These are phyloP conservation scores for Macaca mulatta DNA, from an alignment of 2,113 vertebrate genomes.

Conservation along the genomic window DNA sequence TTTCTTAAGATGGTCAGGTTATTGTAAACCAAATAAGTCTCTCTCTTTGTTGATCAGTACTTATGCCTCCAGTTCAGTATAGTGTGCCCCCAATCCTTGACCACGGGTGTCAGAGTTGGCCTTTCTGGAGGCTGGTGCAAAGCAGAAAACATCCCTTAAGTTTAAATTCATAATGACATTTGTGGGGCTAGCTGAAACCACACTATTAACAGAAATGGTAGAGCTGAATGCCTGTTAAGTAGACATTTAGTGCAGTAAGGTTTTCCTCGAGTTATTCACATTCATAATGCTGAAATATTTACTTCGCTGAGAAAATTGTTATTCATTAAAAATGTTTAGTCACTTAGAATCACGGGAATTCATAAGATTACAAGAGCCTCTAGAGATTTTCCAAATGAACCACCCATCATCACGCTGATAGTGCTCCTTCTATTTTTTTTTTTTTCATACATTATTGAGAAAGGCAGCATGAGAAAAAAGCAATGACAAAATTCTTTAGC, in stretches of 20 bases:
- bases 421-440: not conserved
- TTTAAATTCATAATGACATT: not conserved
- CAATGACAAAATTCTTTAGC: not conserved
- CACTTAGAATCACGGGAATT: not conserved
- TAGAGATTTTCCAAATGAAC: not conserved
- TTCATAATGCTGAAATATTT: not conserved
- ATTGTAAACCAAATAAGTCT: not conserved
- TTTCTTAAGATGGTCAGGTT: not conserved
- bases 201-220: not conserved
- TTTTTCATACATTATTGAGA: not conserved
- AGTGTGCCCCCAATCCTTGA: not conserved
- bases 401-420: not conserved
- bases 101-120: not conserved
- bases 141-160: not conserved
- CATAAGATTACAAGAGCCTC: not conserved
- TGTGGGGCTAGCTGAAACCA: not conserved
- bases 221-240: not conserved
- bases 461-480: not conserved
- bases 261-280: conserved; percentile 2
- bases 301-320: not conserved
- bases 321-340: not conserved
- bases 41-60: not conserved
- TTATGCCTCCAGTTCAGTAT: not conserved
- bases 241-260: not conserved
- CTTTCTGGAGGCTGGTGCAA: not conserved